Evolutionary conservation across 92 coral and sea anemone genomes (phyloP).

Genomic region (Plumapathes pennacea): DNA sequence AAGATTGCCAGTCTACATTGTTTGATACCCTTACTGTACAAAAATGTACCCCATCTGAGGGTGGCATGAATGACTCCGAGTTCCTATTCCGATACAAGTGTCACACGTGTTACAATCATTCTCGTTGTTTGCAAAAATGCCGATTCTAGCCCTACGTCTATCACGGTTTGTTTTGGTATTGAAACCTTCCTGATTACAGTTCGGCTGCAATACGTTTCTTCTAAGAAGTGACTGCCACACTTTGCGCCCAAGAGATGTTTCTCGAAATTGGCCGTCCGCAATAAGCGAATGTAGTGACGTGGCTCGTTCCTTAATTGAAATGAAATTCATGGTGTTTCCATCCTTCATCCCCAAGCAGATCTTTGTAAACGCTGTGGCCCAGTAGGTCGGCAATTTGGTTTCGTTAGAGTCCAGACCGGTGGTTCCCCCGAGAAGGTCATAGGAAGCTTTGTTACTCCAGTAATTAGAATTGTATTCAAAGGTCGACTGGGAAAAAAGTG

Average conservation of each 20-base stretch:
- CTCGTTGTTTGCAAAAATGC: constrained; percentile 6
- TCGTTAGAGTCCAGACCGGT: constrained; percentile 16
- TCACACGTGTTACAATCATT: background rate
- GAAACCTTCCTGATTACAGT: constrained; percentile 14
- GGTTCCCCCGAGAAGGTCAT: constrained; percentile 6
- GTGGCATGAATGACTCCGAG: too few species aligned
- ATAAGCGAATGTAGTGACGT: constrained; percentile 24
- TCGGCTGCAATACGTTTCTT: constrained; percentile 11
- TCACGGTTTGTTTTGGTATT: background rate
- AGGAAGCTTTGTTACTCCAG: constrained; percentile 7
- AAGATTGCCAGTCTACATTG: too few species aligned
- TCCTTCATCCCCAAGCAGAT: constrained; percentile 33
- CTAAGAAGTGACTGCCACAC: constrained; percentile 24
- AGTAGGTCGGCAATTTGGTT: constrained; percentile 31
- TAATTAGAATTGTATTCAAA: background rate
- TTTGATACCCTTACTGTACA: too few species aligned
- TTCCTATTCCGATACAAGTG: constrained; percentile 36
- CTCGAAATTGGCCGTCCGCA: background rate
- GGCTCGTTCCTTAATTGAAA: constrained; percentile 10
- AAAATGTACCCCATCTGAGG: too few species aligned
- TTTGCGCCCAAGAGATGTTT: constrained; percentile 3
- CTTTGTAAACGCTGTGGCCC: constrained; percentile 23
- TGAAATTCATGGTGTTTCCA: background rate
- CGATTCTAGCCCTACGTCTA: constrained; percentile 11
- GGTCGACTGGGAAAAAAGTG: background rate